A percentile compares a stretch with the other conserved stretches of the same genome.
Conservation (phyloP, 2,797 vertebrate genomes). For the Sebastiscus albofasciatus region DNA sequence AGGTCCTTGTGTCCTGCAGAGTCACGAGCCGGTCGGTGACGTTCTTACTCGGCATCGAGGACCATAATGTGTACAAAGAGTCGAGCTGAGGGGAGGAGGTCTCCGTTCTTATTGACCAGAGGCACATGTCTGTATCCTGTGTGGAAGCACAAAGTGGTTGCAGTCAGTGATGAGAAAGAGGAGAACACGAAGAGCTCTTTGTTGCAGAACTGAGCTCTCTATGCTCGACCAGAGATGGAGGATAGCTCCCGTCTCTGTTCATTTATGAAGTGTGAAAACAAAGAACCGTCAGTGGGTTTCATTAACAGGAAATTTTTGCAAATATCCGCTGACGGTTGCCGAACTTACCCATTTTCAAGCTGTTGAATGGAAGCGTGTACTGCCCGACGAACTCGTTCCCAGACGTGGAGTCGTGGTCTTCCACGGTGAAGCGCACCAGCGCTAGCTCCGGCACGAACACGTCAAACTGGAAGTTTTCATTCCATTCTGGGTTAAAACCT, state of each 20-base stretch:
- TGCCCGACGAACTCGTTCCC: slow-evolving; percentile 94
- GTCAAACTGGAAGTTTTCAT: slow-evolving; percentile 89
- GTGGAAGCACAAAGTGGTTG: slow-evolving; percentile 37
- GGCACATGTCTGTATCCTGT: slow-evolving; percentile 96
- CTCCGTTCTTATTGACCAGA: slow-evolving; percentile 88
- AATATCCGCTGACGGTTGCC: background rate
- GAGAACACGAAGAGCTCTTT: slow-evolving; percentile 21
- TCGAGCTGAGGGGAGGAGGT: slow-evolving; percentile 87
- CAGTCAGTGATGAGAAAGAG: slow-evolving; percentile 21
- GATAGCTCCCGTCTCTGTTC: slow-evolving; percentile 2
- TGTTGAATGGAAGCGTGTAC: slow-evolving; percentile 90
- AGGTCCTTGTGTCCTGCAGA: background rate
- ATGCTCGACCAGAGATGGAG: background rate
- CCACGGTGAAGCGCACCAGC: slow-evolving; percentile 90
- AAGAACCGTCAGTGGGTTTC: background rate
- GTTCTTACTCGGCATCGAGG: slow-evolving; percentile 73
- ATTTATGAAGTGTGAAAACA: slow-evolving; percentile 30
- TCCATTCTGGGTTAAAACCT: slow-evolving; percentile 95
- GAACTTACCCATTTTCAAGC: slow-evolving; percentile 90
- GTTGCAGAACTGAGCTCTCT: slow-evolving; percentile 34
- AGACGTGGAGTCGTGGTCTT: slow-evolving; percentile 88
- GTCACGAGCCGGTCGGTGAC: background rate
- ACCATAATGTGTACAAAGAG: slow-evolving; percentile 91
- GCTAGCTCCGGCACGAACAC: slow-evolving; percentile 90
- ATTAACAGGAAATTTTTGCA: background rate